A percentile compares a stretch with the other conserved stretches of the same genome.
Conservation (phyloP, 2,797 vertebrate species). For the Chelidonichthys spinosus region DNA sequence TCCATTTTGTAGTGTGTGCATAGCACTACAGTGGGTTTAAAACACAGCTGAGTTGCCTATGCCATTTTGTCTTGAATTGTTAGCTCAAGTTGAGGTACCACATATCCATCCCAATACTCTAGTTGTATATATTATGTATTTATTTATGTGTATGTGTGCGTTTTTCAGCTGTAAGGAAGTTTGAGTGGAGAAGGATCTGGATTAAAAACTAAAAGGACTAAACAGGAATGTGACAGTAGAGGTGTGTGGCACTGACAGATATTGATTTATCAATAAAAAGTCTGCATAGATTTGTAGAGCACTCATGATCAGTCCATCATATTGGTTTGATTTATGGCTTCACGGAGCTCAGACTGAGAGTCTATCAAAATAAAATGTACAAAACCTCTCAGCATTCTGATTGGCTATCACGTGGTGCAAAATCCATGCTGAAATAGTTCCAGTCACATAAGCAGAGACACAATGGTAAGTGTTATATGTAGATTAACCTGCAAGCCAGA, state of each 20-base stretch:
- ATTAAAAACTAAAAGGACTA: slow-evolving; percentile 4
- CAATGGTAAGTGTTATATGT: slow-evolving; percentile 52
- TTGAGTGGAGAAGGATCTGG: background rate
- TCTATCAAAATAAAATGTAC: background rate
- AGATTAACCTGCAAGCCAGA: slow-evolving; percentile 41
- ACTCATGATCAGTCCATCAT: background rate
- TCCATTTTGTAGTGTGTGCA: background rate
- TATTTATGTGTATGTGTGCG: background rate
- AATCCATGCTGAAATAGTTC: slow-evolving; percentile 19
- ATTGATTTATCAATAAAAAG: background rate
- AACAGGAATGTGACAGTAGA: background rate
- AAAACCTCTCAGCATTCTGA: slow-evolving; percentile 10
- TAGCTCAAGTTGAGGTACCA: background rate
- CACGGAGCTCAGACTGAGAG: background rate
- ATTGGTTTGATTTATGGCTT: background rate
- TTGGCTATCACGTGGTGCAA: slow-evolving; percentile 34
- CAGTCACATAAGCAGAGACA: slow-evolving; percentile 31
- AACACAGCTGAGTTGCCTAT: background rate
- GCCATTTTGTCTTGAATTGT: background rate
- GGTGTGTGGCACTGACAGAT: background rate
- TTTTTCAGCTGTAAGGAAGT: slow-evolving; percentile 9
- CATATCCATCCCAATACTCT: background rate
- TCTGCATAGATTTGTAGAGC: background rate
- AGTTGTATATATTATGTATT: background rate
- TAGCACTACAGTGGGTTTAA: background rate